These are phyloP conservation scores for Hirtodrosophila cameraria DNA, from an alignment of 2,888 invertebrate genomes.

Conservation along the genomic window DNA sequence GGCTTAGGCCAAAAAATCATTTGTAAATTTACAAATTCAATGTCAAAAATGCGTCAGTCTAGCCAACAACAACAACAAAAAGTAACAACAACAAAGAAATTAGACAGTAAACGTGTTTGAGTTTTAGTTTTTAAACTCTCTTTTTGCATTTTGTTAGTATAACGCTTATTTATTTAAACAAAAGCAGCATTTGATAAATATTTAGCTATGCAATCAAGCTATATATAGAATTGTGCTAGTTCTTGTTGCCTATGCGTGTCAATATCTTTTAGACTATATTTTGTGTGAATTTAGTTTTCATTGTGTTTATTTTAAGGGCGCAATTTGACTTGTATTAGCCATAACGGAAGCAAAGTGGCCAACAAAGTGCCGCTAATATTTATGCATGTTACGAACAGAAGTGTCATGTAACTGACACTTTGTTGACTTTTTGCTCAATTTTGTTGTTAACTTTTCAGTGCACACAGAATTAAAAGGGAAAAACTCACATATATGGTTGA, in stretches of 20 bases:
- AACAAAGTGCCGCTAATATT: constrained; percentile 8
- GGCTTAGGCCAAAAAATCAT: neutral
- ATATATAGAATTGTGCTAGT: constrained; percentile 19
- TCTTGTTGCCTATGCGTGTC: constrained; percentile 34
- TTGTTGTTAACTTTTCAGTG: no score
- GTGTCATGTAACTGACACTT: no score
- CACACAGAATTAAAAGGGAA: no score
- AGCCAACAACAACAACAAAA: neutral
- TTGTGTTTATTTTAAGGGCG: constrained; percentile 21
- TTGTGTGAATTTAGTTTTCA: neutral
- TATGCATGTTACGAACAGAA: no score
- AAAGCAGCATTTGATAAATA: constrained; percentile 33
- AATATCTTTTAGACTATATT: neutral
- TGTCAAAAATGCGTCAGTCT: constrained; percentile 13
- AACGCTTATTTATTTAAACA: constrained; percentile 10
- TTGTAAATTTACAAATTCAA: constrained; percentile 36
- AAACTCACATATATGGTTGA: no score
- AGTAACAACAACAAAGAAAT: neutral
- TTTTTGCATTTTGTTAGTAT: neutral
- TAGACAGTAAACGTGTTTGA: constrained; percentile 3
- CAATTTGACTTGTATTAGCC: constrained; percentile 10
- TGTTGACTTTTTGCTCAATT: no score
- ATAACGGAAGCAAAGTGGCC: constrained; percentile 34
- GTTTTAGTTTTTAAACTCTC: neutral
- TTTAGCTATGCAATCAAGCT: constrained; percentile 46